Base-by-base conservation (phyloP, 1,140 invertebrate genomes). In the Pinna nobilis region DNA sequence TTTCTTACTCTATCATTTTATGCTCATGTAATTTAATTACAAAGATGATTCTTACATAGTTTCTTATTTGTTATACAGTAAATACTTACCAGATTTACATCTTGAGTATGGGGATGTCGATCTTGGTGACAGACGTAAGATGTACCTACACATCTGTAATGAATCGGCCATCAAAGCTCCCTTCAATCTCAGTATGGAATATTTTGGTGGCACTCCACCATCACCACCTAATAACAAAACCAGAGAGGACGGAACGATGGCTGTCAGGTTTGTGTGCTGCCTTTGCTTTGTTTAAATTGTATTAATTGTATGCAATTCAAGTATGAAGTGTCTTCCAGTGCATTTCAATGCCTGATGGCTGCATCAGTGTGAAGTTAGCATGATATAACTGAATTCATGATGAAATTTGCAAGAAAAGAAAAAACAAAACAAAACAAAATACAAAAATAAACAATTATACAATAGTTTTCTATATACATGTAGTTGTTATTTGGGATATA, bases 161-260 rank as follows among this genome's bases (percentile, higher is more conserved):
- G 69, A 82, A 55, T 81, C 85, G 11, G 82, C 80, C 20, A 84
- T 86, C n/a, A 53, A 65, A 9, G 75, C 85, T 13, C 68, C 75
- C 2, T 86, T 68, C 63, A 70, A n/a, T 35, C 44, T 86, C 18
- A 25, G 20, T 28, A 61, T 83, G 55, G 80, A 84, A 30, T 50
- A 82, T 41, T 84, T 84, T 64, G 23, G 51, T 53, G 79, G 81
- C 7, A 70, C 63, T 49, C 67, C 70, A 15, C 82, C 81, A 11
- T 61, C 77, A 28, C 82, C 81, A 53, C 81, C 84, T 57, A 20
- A 66, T 9, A 41, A 41, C n/a, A 33, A 35, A 20, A 25, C 23
- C 1, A 41, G 47, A 20, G 47, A 28, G 18, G 30, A 63, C 60
- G 32, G 41, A 18, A 30, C 20, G 3, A 63, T 23, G 0, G 20